Evolutionary conservation across 2,797 vertebrate genomes (phyloP).

Genomic region (Taeniopygia guttata): DNA sequence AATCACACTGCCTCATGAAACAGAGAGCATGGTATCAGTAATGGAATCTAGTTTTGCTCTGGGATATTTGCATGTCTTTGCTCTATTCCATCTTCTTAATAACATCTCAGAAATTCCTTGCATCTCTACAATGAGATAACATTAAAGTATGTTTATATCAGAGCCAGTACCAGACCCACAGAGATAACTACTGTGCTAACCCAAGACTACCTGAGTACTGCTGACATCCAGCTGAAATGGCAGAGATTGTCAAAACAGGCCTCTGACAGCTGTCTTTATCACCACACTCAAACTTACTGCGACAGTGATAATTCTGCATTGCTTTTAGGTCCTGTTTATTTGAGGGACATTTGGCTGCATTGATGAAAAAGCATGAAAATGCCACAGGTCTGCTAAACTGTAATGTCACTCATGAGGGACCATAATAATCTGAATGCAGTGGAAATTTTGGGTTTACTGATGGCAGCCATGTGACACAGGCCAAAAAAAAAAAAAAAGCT

Average conservation of each 20-base stretch:
- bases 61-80: not conserved
- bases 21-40: not conserved
- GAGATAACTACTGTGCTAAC: not conserved
- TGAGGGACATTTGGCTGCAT: not conserved
- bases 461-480: not conserved
- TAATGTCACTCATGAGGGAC: not conserved
- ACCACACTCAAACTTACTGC: not conserved
- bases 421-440: not conserved
- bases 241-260: not conserved
- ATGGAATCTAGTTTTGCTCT: not conserved
- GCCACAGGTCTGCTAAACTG: not conserved
- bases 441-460: not conserved
- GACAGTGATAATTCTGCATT: not conserved
- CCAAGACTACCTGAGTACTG: not conserved
- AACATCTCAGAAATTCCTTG: not conserved
- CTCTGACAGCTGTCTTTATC: not conserved
- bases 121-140: not conserved
- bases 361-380: not conserved
- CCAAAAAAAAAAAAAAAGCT: not conserved
- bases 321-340: not conserved
- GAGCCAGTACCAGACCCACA: not conserved
- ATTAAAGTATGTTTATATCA: constrained; percentile 46
- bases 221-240: not conserved
- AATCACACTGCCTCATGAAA: not conserved
- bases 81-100: not conserved